Conservation (phyloP, 37 sponge, comb jelly and placozoan genomes). For the Eunapius fragilis region DNA sequence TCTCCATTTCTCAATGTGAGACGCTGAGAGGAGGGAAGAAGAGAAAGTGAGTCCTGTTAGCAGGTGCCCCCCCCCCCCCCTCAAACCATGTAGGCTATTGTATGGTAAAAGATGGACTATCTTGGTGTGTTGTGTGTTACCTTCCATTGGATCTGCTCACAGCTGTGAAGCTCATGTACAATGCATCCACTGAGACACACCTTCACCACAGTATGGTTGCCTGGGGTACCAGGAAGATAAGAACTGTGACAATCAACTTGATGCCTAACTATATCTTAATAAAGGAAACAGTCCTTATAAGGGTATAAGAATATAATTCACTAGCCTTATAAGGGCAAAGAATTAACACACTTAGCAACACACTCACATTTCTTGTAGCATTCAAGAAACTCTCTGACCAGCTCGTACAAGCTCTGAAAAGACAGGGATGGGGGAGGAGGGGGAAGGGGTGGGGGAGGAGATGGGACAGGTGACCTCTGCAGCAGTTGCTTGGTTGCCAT, state of each 20-base stretch:
- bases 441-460: no score
- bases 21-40: slow-evolving; percentile 18
- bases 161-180: slow-evolving; percentile 71
- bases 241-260: no score
- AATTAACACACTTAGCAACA: no score
- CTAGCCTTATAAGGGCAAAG: background rate
- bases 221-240: slow-evolving; percentile 31
- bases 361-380: slow-evolving; percentile 79
- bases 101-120: no score
- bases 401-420: slow-evolving; percentile 23
- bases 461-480: no score
- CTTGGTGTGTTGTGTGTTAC: slow-evolving; percentile 7
- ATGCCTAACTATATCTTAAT: no score
- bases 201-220: slow-evolving; percentile 64
- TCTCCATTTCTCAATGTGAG: slow-evolving; percentile 20
- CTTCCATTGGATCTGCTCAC: slow-evolving; percentile 87
- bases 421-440: no score
- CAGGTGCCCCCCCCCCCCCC: background rate
- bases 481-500: no score
- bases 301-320: no score
- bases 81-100: no score
- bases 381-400: slow-evolving; percentile 65
- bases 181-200: slow-evolving; percentile 68
- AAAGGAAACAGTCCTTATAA: no score
- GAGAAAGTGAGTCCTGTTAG: background rate